These are phyloP conservation scores for Pentalonia nigronervosa DNA, from an alignment of 1,140 invertebrate species.

Conservation along the genomic window DNA sequence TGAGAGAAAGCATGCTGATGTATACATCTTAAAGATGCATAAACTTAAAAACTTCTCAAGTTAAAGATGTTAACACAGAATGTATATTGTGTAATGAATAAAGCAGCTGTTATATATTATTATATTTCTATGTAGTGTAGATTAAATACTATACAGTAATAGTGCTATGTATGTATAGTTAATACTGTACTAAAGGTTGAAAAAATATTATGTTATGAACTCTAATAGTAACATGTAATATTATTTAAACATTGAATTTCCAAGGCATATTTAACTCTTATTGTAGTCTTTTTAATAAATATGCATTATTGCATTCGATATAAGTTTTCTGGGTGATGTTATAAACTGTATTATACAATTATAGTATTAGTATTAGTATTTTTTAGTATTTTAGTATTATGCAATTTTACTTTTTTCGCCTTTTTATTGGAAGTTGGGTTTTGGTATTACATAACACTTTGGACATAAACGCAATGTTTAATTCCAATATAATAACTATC, in stretches of 20 bases:
- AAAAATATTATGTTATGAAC: not conserved
- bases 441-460: not conserved
- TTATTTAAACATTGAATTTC: not conserved
- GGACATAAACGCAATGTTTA: not conserved
- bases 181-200: not conserved
- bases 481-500: not conserved
- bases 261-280: not conserved
- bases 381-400: too few species aligned
- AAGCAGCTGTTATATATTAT: not conserved
- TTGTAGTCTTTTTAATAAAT: not conserved
- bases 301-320: not conserved
- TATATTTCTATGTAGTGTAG: not conserved
- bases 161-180: too few species aligned
- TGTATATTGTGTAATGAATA: not conserved
- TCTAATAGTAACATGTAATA: not conserved
- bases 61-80: not conserved
- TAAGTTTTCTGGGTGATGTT: not conserved
- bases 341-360: not conserved
- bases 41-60: not conserved
- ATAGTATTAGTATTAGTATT: too few species aligned
- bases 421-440: not conserved
- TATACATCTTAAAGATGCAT: not conserved
- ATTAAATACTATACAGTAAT: not conserved
- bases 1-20: not conserved
- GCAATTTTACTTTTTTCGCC: not conserved